These are phyloP conservation scores for human (Homo sapiens) DNA, from an alignment of 2,113 vertebrate species.

Conservation along the genomic window DNA sequence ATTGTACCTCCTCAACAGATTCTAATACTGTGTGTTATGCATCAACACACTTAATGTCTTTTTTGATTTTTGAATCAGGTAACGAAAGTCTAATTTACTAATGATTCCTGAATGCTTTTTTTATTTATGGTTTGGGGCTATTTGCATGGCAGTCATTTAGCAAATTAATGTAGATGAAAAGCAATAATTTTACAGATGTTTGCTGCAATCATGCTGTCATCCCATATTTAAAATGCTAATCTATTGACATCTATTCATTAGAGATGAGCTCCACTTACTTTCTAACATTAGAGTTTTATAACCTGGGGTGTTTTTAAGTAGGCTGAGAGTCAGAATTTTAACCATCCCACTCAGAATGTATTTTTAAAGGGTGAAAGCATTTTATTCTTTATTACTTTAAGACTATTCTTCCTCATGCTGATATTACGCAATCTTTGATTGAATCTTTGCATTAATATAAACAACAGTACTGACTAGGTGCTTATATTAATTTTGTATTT, in stretches of 20 bases:
- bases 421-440: neutral
- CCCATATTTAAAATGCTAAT: conserved; percentile 72
- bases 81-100: conserved; percentile 69
- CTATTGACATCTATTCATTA: conserved; percentile 63
- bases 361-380: conserved; percentile 40
- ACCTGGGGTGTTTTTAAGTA: conserved; percentile 58
- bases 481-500: conserved; percentile 15
- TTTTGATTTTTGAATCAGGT: conserved; percentile 62
- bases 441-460: neutral
- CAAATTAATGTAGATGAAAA: conserved; percentile 76
- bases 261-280: conserved; percentile 59
- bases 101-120: conserved; percentile 61
- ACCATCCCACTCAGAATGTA: neutral
- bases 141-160: conserved; percentile 74
- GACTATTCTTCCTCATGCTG: neutral
- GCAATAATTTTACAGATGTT: conserved; percentile 68
- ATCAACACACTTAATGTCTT: conserved; percentile 65
- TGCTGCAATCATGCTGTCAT: conserved; percentile 68
- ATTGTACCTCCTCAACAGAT: conserved; percentile 71
- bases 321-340: conserved; percentile 18
- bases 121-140: conserved; percentile 72
- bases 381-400: conserved; percentile 39
- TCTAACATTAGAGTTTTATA: conserved; percentile 56
- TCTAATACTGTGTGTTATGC: conserved; percentile 51
- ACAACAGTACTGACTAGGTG: neutral